phyloP scores from a whole-genome alignment of 2,113 vertebrate genomes.

The Elachura formosa region DNA sequence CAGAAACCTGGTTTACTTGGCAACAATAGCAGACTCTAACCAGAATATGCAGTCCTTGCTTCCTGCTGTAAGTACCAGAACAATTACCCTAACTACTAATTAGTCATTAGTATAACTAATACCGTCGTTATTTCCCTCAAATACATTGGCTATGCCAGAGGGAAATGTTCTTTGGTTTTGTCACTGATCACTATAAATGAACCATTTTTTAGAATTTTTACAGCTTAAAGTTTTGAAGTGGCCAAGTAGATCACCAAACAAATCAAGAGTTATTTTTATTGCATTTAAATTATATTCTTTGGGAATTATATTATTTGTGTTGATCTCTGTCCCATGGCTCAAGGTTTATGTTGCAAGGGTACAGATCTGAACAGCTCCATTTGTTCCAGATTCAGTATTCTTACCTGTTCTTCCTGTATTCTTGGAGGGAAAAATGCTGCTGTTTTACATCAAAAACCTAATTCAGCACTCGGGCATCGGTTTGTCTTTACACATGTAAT shows the following conservation, averaged over 20 bases:
- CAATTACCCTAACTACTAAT: neutral
- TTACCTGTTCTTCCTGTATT: neutral
- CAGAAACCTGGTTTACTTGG: conserved; percentile 95
- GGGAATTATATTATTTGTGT: neutral
- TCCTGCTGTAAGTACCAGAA: conserved; percentile 83
- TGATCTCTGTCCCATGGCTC: neutral
- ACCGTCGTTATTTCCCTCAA: neutral
- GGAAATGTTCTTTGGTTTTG: neutral
- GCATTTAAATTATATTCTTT: neutral
- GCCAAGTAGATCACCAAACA: neutral
- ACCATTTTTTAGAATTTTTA: neutral
- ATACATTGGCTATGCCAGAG: neutral
- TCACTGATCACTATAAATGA: neutral
- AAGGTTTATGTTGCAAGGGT: neutral
- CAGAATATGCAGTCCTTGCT: conserved; percentile 97
- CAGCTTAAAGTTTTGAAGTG: neutral
- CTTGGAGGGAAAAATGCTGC: neutral
- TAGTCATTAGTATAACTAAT: neutral
- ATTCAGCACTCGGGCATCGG: neutral
- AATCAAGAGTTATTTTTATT: neutral
- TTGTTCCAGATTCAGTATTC: neutral
- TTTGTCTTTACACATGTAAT: neutral
- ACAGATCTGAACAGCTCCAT: neutral
- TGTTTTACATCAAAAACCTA: neutral
- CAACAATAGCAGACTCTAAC: conserved; percentile 97